Evolutionary conservation across 2,888 invertebrate genomes (phyloP).

Genomic region (Oconnorella tubifera): DNA sequence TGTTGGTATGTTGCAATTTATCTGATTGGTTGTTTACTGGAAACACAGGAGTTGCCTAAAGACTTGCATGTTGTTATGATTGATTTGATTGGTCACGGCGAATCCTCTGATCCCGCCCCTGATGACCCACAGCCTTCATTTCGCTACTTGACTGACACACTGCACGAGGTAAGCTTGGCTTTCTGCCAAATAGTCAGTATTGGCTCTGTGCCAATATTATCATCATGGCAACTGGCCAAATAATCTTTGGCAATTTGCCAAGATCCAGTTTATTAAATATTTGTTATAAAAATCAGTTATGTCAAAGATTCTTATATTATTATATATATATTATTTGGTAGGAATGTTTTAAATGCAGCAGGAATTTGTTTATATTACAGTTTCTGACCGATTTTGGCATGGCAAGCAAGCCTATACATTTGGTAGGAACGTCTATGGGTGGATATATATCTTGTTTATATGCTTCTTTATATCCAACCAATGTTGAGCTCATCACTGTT

Average conservation of each 20-base stretch:
- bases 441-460: background rate
- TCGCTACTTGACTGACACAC: background rate
- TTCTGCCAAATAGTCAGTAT: no score
- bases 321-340: no score
- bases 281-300: no score
- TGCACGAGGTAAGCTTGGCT: background rate
- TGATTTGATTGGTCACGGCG: conserved; percentile 5
- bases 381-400: background rate
- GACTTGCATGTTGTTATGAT: background rate
- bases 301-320: no score
- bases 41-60: background rate
- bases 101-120: background rate
- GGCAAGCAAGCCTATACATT: background rate
- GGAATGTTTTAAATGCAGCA: no score
- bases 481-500: background rate
- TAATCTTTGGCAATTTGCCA: no score
- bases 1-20: no score
- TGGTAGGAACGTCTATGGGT: conserved; percentile 4
- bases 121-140: background rate
- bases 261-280: no score
- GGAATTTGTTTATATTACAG: background rate
- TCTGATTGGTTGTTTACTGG: no score
- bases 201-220: no score
- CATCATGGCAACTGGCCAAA: no score
- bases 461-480: background rate